Evolutionary conservation across 2,888 invertebrate genomes (phyloP).

Genomic region (Ptycholaimellus sp.): DNA sequence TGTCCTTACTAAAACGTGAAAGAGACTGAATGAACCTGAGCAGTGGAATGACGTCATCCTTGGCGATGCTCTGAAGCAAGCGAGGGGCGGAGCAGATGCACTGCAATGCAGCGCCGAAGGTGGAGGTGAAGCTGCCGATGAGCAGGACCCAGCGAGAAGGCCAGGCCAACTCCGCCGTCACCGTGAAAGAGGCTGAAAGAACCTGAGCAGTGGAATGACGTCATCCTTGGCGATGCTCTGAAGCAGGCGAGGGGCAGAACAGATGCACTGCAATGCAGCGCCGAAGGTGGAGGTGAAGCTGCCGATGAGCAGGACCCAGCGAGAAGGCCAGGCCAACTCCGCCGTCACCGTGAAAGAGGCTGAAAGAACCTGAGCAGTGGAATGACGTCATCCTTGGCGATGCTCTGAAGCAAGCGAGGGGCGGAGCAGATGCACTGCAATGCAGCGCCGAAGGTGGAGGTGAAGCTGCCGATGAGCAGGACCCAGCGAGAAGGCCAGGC

Average conservation of each 20-base stretch:
- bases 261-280: constrained; percentile 71
- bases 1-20: too few relatives aligned
- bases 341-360: constrained; percentile 90
- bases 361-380: too few relatives aligned
- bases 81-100: constrained; percentile 42
- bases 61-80: constrained; percentile 70
- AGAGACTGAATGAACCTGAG: constrained; percentile 39
- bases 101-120: constrained; percentile 87
- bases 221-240: too few relatives aligned
- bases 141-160: constrained; percentile 95
- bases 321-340: constrained; percentile 88
- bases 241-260: too few relatives aligned
- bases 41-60: constrained; percentile 86
- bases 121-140: constrained; percentile 87
- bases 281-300: constrained; percentile 85
- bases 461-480: too few relatives aligned
- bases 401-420: too few relatives aligned
- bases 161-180: constrained; percentile 95
- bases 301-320: constrained; percentile 86
- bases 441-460: too few relatives aligned
- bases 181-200: too few relatives aligned
- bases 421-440: too few relatives aligned
- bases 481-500: too few relatives aligned
- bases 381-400: too few relatives aligned
- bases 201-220: too few relatives aligned